Evolutionary conservation across 2,113 vertebrate genomes (phyloP).

Genomic region (Tupaia tana): DNA sequence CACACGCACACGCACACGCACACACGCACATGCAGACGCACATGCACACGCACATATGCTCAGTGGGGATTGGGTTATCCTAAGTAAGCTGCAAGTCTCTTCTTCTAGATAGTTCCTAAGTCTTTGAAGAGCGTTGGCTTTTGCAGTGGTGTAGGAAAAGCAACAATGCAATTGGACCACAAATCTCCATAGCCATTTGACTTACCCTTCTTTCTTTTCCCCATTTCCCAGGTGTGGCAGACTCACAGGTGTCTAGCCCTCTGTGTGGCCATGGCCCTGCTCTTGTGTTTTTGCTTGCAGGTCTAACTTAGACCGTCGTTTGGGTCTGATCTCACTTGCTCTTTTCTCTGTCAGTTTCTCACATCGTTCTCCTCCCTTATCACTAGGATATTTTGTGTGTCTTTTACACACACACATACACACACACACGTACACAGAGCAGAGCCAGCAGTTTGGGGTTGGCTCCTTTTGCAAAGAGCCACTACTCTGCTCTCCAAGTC

Average conservation of each 20-base stretch:
- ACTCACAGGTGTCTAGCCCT: background rate
- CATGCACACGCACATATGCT: background rate
- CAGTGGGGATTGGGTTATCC: background rate
- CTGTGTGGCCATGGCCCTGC: background rate
- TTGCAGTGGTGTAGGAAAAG: background rate
- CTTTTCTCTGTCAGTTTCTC: background rate
- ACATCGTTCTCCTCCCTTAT: background rate
- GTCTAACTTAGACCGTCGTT: background rate
- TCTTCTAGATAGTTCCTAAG: background rate
- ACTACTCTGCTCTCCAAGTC: background rate
- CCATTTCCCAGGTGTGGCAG: background rate
- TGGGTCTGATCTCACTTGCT: background rate
- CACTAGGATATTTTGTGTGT: too few species aligned
- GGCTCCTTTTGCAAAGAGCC: background rate
- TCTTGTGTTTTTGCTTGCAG: background rate
- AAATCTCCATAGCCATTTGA: background rate
- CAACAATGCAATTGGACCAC: background rate
- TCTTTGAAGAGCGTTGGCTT: background rate
- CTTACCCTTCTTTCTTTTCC: background rate
- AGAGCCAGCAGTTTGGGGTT: background rate
- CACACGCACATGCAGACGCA: background rate
- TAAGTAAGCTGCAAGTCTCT: background rate
- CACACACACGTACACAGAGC: background rate
- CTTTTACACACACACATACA: background rate
- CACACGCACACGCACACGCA: background rate